Evolutionary conservation across 2,113 vertebrate species (phyloP), one percentile per base, ranked within the genome.

Genomic region (Pimephales promelas): DNA sequence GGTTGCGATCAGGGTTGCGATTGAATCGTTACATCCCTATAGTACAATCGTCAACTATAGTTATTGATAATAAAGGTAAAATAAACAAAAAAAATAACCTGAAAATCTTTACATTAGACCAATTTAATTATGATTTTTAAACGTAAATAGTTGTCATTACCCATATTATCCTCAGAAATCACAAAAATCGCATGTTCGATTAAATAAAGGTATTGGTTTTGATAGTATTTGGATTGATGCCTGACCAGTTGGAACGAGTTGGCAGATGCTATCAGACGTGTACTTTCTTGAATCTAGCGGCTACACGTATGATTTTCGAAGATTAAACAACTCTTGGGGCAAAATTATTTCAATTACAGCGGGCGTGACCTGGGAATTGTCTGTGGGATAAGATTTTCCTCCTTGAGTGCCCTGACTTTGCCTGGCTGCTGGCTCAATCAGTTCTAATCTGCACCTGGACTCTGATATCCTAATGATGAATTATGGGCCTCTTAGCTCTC

Each of bases 391-490:
- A 96, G 96, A 96, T 96, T 96, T 96, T 96, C 95, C 95, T 96
- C 94, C 95, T 95, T 90, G 88, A 93, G 90, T 91, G 92, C 91
- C 89, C 94, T 90, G 93, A 93, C 94, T 90, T 74, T 94, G 95
- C 94, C 95, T 95, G 93, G 82, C 95, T 98, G 95, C 95, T 92
- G 93, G 94, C 94, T 95, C 96, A 93, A 97, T 98, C 97, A 97
- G 94, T 96, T 97, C 94, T 97, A 95, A 98, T 98, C 96, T 97
- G 93, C 94, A 96, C 96, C 96, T 96, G 95, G 96, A 98, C 96
- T 96, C 96, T 98, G 96, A 98, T 95, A 95, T 95, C 95, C 96
- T 97, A 98, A 98, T 95, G 95, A 98, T 97, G 96, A 98, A 97
- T 97, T 97, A 97, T 95, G 95, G 95, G 95, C 96, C 92, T 94